Conservation (phyloP, 2,113 vertebrate genomes). For the Salvelinus fontinalis region DNA sequence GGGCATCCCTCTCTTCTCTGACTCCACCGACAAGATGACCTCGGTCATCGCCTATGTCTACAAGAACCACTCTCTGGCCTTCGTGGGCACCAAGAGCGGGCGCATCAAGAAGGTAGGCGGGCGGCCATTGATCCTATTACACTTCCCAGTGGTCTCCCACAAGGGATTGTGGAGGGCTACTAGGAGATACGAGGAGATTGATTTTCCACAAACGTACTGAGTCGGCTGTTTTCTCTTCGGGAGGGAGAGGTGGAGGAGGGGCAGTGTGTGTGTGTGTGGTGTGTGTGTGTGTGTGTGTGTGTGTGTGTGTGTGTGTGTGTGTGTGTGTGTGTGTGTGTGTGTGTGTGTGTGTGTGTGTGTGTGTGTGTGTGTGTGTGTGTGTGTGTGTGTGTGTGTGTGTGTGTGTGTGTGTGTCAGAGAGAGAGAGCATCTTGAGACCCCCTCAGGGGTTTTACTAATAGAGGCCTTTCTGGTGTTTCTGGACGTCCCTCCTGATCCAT, state of each 20-base stretch:
- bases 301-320: conserved; percentile 18
- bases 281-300: conserved; percentile 2
- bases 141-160: not conserved
- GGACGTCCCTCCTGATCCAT: not conserved
- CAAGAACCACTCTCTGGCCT: conserved; percentile 97
- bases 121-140: not conserved
- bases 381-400: conserved; percentile 7
- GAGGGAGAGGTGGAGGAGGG: conserved; percentile 31
- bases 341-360: conserved; percentile 18
- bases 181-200: conserved; percentile 52
- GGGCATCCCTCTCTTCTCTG: conserved; percentile 89
- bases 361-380: conserved; percentile 7
- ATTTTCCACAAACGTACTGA: conserved; percentile 70
- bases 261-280: conserved; percentile 9
- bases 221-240: conserved; percentile 48
- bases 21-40: conserved; percentile 92
- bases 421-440: not conserved
- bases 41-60: conserved; percentile 96
- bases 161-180: conserved; percentile 49
- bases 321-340: not conserved
- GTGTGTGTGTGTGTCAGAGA: conserved; percentile 12
- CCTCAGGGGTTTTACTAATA: not conserved
- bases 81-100: conserved; percentile 93
- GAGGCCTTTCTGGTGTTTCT: not conserved
- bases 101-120: conserved; percentile 94